Evolutionary conservation across 2,113 vertebrate species (phyloP).

Genomic region (Condylura cristata): DNA sequence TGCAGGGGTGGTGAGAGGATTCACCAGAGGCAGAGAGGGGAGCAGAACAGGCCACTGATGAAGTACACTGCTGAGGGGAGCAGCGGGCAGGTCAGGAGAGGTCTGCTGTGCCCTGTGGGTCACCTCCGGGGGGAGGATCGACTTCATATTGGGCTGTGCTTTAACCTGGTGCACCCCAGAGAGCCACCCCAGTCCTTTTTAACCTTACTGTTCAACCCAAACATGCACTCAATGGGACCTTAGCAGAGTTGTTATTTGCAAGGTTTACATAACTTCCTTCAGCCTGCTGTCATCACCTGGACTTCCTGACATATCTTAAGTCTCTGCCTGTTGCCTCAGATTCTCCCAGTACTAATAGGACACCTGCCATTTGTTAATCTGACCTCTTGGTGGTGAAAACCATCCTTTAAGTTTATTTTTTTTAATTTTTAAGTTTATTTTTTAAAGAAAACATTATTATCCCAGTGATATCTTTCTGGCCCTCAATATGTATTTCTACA

Average conservation of each 20-base stretch:
- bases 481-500: not conserved
- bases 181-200: no score
- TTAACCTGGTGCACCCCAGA: no score
- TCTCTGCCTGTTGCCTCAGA: not conserved
- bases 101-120: no score
- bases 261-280: not conserved
- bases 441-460: not conserved
- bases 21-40: no score
- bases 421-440: no score
- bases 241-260: not conserved
- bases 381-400: not conserved
- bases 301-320: not conserved
- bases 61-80: no score
- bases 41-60: no score
- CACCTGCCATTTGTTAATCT: not conserved
- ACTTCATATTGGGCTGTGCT: no score
- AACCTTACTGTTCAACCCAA: not conserved
- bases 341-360: fast-evolving
- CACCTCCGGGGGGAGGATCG: no score
- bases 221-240: not conserved
- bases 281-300: not conserved
- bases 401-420: no score
- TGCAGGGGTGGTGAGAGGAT: no score
- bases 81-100: no score
- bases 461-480: not conserved